phyloP scores from a whole-genome alignment of 2,888 invertebrate genomes.

The Spisula subtruncata region DNA sequence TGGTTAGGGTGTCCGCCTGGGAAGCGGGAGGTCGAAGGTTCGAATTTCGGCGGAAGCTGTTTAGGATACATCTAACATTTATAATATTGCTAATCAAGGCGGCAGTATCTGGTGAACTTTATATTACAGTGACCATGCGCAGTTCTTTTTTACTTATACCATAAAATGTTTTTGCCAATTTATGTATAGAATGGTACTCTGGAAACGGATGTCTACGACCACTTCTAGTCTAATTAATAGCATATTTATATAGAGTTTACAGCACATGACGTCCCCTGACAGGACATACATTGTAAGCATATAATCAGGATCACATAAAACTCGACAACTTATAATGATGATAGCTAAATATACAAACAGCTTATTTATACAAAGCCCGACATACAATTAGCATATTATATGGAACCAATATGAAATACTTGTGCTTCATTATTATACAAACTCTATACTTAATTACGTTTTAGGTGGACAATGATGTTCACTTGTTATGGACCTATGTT shows the following conservation, averaged over 20 bases:
- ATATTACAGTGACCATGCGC: too few species aligned
- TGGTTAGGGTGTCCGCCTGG: too few species aligned
- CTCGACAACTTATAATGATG: background rate
- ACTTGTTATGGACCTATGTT: background rate
- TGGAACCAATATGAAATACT: background rate
- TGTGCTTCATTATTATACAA: background rate
- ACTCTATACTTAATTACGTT: slow-evolving; percentile 1
- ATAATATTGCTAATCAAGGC: too few species aligned
- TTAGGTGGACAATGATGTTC: background rate
- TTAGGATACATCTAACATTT: too few species aligned
- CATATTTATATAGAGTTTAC: background rate
- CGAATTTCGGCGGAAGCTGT: too few species aligned
- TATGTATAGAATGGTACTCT: background rate
- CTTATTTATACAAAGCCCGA: background rate
- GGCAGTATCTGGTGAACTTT: too few species aligned
- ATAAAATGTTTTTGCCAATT: too few species aligned
- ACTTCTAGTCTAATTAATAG: background rate
- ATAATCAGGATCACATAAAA: background rate
- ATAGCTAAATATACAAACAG: background rate
- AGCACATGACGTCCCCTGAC: background rate
- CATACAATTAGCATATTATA: background rate
- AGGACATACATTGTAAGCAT: background rate
- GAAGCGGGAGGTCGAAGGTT: too few species aligned
- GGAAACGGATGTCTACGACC: background rate
- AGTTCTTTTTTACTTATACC: too few species aligned